Conservation (phyloP, 1,140 invertebrate genomes). For the Drosophila triauraria region DNA sequence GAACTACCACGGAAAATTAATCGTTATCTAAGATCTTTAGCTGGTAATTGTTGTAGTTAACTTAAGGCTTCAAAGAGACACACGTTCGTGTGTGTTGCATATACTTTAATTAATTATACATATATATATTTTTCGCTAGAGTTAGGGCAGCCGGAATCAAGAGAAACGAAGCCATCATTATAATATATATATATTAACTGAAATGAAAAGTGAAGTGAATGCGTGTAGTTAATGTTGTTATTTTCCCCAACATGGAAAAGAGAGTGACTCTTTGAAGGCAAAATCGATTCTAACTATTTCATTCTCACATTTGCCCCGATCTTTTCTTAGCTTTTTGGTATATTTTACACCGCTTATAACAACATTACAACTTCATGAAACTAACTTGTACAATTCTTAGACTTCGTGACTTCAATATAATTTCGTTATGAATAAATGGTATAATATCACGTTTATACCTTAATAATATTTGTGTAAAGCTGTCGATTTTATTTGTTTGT, state of each 20-base stretch:
- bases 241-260: constrained; percentile 15
- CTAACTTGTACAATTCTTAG: constrained; percentile 47
- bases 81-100: constrained; percentile 47
- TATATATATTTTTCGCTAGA: constrained; percentile 49
- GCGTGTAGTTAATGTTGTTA: constrained; percentile 21
- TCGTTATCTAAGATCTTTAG: constrained; percentile 71
- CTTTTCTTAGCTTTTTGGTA: constrained; percentile 46
- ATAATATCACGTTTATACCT: constrained; percentile 44
- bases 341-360: constrained; percentile 40
- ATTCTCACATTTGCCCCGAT: constrained; percentile 12
- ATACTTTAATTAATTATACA: constrained; percentile 47
- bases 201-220: constrained; percentile 30
- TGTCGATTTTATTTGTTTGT: constrained; percentile 30
- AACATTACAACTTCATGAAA: constrained; percentile 38
- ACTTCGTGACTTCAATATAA: constrained; percentile 41
- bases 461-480: constrained; percentile 34
- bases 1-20: constrained; percentile 53
- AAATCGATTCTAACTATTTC: constrained; percentile 15
- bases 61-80: constrained; percentile 61
- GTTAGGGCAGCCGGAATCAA: constrained; percentile 37
- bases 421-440: constrained; percentile 50
- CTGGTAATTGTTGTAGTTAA: constrained; percentile 71
- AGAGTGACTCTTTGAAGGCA: constrained; percentile 16
- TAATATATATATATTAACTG: constrained; percentile 37
- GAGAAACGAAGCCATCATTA: constrained; percentile 23